A percentile compares a stretch with the other conserved stretches of the same genome.
Evolutionary conservation across 2,888 invertebrate species (phyloP).

Genomic region (Nasonovia ribisnigri): DNA sequence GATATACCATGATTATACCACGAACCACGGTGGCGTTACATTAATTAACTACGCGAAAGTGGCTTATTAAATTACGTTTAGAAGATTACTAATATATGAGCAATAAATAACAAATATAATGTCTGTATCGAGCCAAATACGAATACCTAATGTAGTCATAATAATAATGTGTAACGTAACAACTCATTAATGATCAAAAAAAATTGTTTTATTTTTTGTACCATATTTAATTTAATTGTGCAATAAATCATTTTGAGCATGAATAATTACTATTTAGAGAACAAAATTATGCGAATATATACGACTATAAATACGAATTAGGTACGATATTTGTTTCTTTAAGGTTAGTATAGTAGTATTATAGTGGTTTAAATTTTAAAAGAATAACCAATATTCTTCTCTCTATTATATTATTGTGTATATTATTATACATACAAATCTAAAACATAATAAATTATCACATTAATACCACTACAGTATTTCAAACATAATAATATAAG

Average conservation of each 20-base stretch:
- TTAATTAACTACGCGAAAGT: not conserved
- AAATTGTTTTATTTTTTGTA: not conserved
- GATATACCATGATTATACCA: not conserved
- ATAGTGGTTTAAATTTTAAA: not conserved
- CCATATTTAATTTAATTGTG: not conserved
- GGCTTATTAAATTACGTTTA: not conserved
- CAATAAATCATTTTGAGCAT: not conserved
- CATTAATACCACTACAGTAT: not conserved
- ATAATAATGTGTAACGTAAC: not conserved
- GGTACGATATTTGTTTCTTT: not conserved
- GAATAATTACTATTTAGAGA: not conserved
- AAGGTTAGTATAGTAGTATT: not conserved
- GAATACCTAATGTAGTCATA: not conserved
- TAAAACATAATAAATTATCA: not conserved
- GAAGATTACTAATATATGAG: not conserved
- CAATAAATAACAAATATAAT: not conserved
- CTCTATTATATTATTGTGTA: not conserved
- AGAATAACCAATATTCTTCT: not conserved
- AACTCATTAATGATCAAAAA: not conserved
- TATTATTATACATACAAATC: not conserved
- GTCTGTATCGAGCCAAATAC: not conserved
- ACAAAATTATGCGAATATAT: not conserved
- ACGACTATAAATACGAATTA: not conserved
- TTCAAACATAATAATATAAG: not conserved
- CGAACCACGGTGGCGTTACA: not conserved